Evolutionary conservation across 2,888 invertebrate species (phyloP), one percentile per base, ranked within the genome.

Genomic region (Ophion costatus): DNA sequence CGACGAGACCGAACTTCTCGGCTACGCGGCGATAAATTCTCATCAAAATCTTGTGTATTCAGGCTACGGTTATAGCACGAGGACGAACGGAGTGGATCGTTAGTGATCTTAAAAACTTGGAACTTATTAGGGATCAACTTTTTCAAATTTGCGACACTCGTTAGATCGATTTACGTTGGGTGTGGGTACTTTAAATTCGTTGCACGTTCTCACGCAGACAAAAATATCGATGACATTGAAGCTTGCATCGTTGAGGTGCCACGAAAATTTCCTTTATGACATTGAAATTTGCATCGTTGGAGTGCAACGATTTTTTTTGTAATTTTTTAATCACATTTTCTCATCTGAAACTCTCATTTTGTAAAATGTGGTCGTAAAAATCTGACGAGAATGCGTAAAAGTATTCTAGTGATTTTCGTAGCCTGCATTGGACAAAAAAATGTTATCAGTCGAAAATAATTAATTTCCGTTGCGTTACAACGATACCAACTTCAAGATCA

Each of bases 21-120:
- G 67, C 33, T 61, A 33, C 7, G 42, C 9, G 38, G 59, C 74
- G 14, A 80, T 80, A 74, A 80, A 80, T 74, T 67, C 61, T 74
- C 80, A 80, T 80, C 66, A 67, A 45, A 74, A 74, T 74, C 57
- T 29, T 69, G 67, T 17, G 42, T 67, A 20, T 57, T 57, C 57
- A 22, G 57, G 33, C 71, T 59, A 59, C 14, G 4, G 20, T 6
- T 51, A 57, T 70, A 29, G 51, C 70, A 70, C 29, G 29, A 29
- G 0, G 5, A 24, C n/a, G 56, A 29, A 70, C 24, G 29, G 11
- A 33, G 29, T 10, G n/a, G 22, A 70, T 33, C 45, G 51, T 33
- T 0, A 70, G n/a, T 70, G n/a, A 33, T 56, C 56, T 56, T 17
- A 0, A 4, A 29, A 56, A 70, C 33, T 57, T 29, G 56, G 29